A percentile compares a stretch with the other conserved stretches of the same genome.
phyloP scores from a whole-genome alignment of 1,140 invertebrate genomes.

The Drosophila busckii region DNA sequence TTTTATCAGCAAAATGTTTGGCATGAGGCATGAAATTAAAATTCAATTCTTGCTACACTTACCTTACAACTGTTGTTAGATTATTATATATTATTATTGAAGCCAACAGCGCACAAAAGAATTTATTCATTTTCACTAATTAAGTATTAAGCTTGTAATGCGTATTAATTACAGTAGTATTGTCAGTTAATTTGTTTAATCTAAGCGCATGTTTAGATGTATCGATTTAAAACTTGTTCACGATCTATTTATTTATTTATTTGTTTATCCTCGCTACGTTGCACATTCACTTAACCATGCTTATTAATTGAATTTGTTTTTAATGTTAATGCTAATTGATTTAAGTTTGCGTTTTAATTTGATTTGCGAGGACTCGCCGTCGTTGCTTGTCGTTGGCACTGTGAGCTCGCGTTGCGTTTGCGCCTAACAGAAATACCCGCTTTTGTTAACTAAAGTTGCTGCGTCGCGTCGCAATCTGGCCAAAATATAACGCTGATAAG shows the following conservation, averaged over 20 bases:
- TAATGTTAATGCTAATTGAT: slow-evolving; percentile 12
- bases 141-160: too few species aligned
- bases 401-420: slow-evolving; percentile 58
- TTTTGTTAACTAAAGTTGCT: slow-evolving; percentile 1
- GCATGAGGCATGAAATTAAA: slow-evolving; percentile 33
- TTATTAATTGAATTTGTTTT: not conserved
- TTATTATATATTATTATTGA: too few species aligned
- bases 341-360: slow-evolving; percentile 18
- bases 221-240: slow-evolving; percentile 21
- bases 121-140: too few species aligned
- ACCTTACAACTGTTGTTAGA: too few species aligned
- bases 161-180: too few species aligned
- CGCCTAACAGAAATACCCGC: slow-evolving; percentile 54
- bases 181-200: slow-evolving; percentile 16
- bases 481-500: slow-evolving; percentile 31
- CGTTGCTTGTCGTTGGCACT: slow-evolving; percentile 42
- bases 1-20: slow-evolving; percentile 32
- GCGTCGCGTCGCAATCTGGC: slow-evolving; percentile 8
- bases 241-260: not conserved
- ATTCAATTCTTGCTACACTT: slow-evolving; percentile 26
- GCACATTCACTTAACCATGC: slow-evolving; percentile 16
- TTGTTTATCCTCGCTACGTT: slow-evolving; percentile 25
- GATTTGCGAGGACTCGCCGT: slow-evolving; percentile 39
- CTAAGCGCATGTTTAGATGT: slow-evolving; percentile 25
- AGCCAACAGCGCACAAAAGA: too few species aligned